These are phyloP conservation scores for Dolichotis patagonum DNA, from an alignment of 2,113 vertebrate genomes.

Conservation along the genomic window DNA sequence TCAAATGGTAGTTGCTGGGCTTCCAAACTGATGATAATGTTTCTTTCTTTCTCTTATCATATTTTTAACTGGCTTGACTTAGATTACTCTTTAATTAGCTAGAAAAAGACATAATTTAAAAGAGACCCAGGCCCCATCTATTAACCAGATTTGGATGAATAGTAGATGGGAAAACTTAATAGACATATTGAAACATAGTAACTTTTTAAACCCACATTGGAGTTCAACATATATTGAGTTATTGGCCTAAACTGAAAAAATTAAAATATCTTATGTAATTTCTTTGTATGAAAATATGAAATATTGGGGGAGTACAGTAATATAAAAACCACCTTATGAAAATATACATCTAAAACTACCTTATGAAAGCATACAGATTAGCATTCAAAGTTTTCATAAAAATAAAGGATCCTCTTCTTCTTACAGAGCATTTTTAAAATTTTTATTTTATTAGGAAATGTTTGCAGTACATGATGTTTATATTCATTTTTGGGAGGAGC, in stretches of 20 bases:
- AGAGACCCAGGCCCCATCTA: neutral
- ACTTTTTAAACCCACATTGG: neutral
- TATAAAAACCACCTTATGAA: neutral
- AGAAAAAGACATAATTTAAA: neutral
- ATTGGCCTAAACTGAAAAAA: neutral
- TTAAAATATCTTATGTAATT: neutral
- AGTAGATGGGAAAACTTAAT: neutral
- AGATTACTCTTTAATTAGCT: conserved; percentile 11
- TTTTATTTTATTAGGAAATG: neutral
- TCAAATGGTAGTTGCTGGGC: neutral
- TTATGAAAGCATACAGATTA: neutral
- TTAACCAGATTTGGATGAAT: neutral
- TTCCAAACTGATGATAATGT: neutral
- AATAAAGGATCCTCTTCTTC: neutral
- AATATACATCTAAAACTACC: neutral
- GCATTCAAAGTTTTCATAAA: neutral
- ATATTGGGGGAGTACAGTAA: neutral
- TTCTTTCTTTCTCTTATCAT: neutral
- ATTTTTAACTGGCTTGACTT: conserved; percentile 20
- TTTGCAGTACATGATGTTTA: neutral
- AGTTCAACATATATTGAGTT: neutral
- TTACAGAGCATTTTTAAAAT: neutral
- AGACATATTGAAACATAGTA: neutral
- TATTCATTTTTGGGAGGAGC: neutral
- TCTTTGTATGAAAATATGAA: conserved; percentile 5